Base-by-base conservation (phyloP, 2,888 invertebrate species). In the Eupeodes luniger region DNA sequence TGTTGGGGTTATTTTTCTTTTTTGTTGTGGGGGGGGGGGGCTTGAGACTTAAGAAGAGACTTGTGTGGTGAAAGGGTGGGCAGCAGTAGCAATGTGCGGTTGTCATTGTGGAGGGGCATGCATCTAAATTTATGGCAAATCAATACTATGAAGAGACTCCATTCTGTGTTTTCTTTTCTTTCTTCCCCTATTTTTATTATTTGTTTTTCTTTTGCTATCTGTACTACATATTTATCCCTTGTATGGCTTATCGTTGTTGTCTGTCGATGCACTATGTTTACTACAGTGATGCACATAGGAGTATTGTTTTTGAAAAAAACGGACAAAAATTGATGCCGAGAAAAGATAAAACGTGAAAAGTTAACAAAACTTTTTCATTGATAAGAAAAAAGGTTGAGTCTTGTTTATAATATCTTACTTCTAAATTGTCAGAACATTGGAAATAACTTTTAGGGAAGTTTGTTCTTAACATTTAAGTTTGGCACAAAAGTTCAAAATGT, bases 41-140 rank as follows among this genome's bases (percentile, higher is more conserved):
- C 16, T 11, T 40, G n/a, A 10, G 55, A 10, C 27, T 16, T 64
- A 9, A 19, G 64, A 4, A 36, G 36, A 36, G 10, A 5, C n/a
- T 51, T 53, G 10, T 36, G 62, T 36, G 19, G 55, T n/a, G 2
- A 27, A 27, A 27, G 27, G 2, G 27, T 27, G 27, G 40, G 66
- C 10, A 27, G 12, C 5, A 7, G 44, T 36, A 40, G 27, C 5
- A 4, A 12, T 59, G 40, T 27, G 40, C 27, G 44, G 62, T 16
- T 69, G 75, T 80, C 44, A 66, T 59, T 79, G 76, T 57, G 57
- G 11, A 47, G 79, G 40, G 66, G 51, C 34, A 61, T 79, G 66
- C 59, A 87, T 69, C 80, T 79, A 76, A 76, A 83, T 87, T 83
- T 83, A 87, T 87, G 76, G 76, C 66, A 83, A 83, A 87, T 87